Conservation (phyloP, 2,888 invertebrate genomes). For the Drosophila subsilvestris region DNA sequence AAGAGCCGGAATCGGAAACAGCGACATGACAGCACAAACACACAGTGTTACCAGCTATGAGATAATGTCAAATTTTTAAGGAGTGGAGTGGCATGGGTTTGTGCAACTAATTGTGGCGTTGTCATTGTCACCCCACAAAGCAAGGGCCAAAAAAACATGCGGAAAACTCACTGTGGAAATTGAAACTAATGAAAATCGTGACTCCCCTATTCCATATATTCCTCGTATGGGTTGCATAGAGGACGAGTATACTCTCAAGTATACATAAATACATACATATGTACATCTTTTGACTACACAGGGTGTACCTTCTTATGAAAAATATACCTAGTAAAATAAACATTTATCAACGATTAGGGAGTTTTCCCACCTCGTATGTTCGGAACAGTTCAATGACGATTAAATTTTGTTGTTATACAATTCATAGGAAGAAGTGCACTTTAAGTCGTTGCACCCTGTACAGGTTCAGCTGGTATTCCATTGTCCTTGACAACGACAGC, state of each 20-base stretch:
- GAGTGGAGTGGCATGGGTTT: conserved; percentile 28
- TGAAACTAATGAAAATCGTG: conserved; percentile 82
- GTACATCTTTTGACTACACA: neutral
- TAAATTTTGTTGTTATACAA: neutral
- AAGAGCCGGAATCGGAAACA: conserved; percentile 48
- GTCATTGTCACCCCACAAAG: conserved; percentile 52
- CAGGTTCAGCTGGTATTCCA: conserved; percentile 20
- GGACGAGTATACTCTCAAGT: neutral
- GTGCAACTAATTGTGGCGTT: conserved; percentile 75
- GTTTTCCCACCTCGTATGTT: neutral
- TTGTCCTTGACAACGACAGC: conserved; percentile 54
- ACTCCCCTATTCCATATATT: conserved; percentile 61
- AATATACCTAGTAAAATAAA: no score
- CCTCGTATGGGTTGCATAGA: conserved; percentile 11
- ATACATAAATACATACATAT: no score
- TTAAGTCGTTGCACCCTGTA: conserved; percentile 26
- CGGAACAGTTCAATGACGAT: no score
- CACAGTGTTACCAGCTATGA: conserved; percentile 43
- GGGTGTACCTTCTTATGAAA: neutral
- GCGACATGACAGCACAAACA: conserved; percentile 33
- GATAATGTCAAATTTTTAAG: conserved; percentile 55
- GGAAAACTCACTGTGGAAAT: conserved; percentile 49
- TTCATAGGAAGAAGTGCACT: neutral
- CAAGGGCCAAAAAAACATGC: neutral
- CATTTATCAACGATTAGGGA: neutral